Percentiles rank a stretch among this genome's conserved stretches.
Evolutionary conservation across 2,797 vertebrate species (phyloP).

Genomic region (Taeniopygia guttata): DNA sequence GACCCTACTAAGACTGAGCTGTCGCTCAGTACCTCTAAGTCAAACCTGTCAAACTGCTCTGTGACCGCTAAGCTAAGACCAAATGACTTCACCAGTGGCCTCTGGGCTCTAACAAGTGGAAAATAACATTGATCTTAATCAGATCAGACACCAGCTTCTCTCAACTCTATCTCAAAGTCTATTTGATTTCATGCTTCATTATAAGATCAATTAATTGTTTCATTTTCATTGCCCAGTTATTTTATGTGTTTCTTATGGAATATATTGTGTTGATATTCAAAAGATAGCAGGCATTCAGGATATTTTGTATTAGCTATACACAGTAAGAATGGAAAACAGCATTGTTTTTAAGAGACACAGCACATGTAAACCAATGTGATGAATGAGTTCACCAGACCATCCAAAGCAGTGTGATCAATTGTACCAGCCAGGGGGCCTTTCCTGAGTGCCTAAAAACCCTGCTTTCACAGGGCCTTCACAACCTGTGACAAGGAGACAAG

Average conservation of each 20-base stretch:
- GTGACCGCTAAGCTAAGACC: not conserved
- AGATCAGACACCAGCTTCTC: conserved; percentile 54
- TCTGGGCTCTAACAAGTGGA: not conserved
- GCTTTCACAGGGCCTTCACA: not conserved
- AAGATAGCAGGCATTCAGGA: not conserved
- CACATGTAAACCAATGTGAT: not conserved
- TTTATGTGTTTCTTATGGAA: not conserved
- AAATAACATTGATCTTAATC: conserved; percentile 48
- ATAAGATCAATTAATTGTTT: conserved; percentile 52
- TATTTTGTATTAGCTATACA: not conserved
- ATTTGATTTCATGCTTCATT: conserved; percentile 46
- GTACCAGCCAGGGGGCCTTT: not conserved
- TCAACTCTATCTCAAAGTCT: conserved; percentile 6
- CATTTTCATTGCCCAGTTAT: conserved; percentile 15
- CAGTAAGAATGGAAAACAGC: not conserved
- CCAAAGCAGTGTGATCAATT: not conserved
- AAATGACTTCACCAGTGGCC: not conserved
- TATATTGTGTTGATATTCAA: not conserved
- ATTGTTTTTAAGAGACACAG: not conserved
- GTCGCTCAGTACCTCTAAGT: rapidly evolving
- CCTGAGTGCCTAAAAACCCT: not conserved
- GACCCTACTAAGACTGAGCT: not conserved
- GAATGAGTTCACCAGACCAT: not conserved
- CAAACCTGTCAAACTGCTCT: not conserved
- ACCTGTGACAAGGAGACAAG: not conserved